Evolutionary conservation across 2,113 vertebrate genomes (phyloP).

Genomic region (Odobenus rosmarus): DNA sequence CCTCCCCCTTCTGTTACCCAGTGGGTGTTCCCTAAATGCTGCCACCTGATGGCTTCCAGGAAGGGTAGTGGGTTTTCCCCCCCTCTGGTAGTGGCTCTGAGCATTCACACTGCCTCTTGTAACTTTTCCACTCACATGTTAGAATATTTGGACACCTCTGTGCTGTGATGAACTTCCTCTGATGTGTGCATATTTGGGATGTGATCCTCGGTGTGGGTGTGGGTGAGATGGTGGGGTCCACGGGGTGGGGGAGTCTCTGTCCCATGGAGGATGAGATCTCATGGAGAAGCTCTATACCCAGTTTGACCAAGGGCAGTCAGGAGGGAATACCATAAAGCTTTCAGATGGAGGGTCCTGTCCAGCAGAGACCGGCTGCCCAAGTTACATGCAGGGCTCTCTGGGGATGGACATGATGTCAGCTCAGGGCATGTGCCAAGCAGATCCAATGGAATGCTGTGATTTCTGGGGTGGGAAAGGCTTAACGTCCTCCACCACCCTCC

Average conservation of each 20-base stretch:
- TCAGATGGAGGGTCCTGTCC: fast-evolving
- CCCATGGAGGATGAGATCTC: background rate
- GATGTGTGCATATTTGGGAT: background rate
- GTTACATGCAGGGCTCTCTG: background rate
- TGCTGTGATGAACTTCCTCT: background rate
- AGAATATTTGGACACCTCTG: background rate
- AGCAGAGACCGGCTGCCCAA: background rate
- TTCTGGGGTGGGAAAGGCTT: background rate
- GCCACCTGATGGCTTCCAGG: background rate
- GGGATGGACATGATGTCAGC: background rate
- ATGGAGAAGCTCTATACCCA: background rate
- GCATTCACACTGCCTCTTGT: background rate
- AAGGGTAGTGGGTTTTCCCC: background rate
- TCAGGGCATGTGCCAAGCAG: background rate
- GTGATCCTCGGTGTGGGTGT: no score
- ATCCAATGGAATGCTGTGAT: background rate
- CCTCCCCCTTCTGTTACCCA: background rate
- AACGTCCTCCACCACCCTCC: no score
- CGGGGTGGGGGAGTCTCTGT: background rate
- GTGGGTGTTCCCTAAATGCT: background rate
- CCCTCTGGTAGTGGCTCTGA: background rate
- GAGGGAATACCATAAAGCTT: fast-evolving
- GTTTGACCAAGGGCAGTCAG: background rate
- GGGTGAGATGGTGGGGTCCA: background rate
- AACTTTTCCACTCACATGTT: background rate